Base-by-base conservation (phyloP, 2,888 invertebrate species). In the Mayetiola destructor region DNA sequence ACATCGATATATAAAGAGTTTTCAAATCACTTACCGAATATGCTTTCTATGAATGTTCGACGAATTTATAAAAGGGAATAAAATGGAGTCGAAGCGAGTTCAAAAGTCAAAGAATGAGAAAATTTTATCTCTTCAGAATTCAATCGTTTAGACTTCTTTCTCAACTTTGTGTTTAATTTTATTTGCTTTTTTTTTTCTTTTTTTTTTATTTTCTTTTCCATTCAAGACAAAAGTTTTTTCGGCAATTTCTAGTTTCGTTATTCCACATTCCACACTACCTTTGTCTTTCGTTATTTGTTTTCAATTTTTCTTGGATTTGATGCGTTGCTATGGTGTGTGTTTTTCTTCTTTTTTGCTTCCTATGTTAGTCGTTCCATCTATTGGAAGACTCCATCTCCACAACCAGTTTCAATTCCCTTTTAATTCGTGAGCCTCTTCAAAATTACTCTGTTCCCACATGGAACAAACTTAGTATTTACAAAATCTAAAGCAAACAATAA, bases 241-340 rank as follows among this genome's bases (percentile, higher is more conserved):
- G 48, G 48, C 48, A 48, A 48, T 48, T 48, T 48, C 27, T 14
- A 48, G 23, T 48, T 48, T 48, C 27, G 9, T 3, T 5, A 27
- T n/a, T 48, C 6, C 27, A 23, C 23, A 5, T 48, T 27, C 16
- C 16, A 14, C 48, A 27, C 48, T 48, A 48, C 48, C 48, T 48
- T 40, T 48, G 48, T 48, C 48, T 48, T 48, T 48, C 27, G 48
- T 48, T 48, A 48, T 48, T 48, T 48, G 48, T 48, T 48, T 48
- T 48, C 27, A 48, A 48, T 48, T 48, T 27, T 48, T 48, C 27
- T 48, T n/a, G 27, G 27, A 48, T 48, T 27, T n/a, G n/a, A n/a
- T n/a, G n/a, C n/a, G n/a, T n/a, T n/a, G n/a, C n/a, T n/a, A n/a
- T n/a, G n/a, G n/a, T n/a, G n/a, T n/a, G 27, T 48, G 23, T 48